A percentile compares a stretch with the other conserved stretches of the same genome.
These are phyloP conservation scores for Empis livida DNA, from an alignment of 2,888 invertebrate genomes.

Conservation along the genomic window DNA sequence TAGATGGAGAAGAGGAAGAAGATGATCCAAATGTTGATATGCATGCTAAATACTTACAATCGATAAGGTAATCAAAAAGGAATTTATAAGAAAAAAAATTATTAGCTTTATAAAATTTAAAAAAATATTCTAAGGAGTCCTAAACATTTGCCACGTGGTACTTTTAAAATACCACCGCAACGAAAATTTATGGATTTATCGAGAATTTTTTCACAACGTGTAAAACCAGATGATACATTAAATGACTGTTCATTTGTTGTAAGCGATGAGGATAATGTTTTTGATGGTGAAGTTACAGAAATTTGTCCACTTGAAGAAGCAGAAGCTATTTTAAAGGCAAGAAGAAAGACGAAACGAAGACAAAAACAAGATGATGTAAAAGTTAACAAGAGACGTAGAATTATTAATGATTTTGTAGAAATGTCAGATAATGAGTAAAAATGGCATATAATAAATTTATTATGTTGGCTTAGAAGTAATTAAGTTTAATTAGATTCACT, in stretches of 20 bases:
- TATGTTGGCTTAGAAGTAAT: no score
- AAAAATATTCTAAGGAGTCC: slow-evolving; percentile 42
- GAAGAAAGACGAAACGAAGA: slow-evolving; percentile 17
- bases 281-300: slow-evolving; percentile 31
- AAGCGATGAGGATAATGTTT: slow-evolving; percentile 36
- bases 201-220: slow-evolving; percentile 40
- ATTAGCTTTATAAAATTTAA: neutral
- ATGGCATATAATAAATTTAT: no score
- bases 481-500: no score
- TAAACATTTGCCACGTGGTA: slow-evolving; percentile 28
- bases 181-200: slow-evolving; percentile 34
- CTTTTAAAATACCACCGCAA: slow-evolving; percentile 47
- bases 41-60: slow-evolving; percentile 52
- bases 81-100: neutral
- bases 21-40: slow-evolving; percentile 41
- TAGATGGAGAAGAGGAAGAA: slow-evolving; percentile 40
- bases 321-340: slow-evolving; percentile 41
- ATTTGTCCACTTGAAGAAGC: slow-evolving; percentile 48
- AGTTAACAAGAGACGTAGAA: neutral
- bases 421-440: neutral
- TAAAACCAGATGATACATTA: slow-evolving; percentile 39
- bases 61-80: slow-evolving; percentile 18
- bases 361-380: no score
- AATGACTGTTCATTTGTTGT: slow-evolving; percentile 37
- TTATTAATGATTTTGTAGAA: neutral